A percentile compares a stretch with the other conserved stretches of the same genome.
Conservation (phyloP, 2,797 vertebrate genomes). For the Peromyscus aztecus region DNA sequence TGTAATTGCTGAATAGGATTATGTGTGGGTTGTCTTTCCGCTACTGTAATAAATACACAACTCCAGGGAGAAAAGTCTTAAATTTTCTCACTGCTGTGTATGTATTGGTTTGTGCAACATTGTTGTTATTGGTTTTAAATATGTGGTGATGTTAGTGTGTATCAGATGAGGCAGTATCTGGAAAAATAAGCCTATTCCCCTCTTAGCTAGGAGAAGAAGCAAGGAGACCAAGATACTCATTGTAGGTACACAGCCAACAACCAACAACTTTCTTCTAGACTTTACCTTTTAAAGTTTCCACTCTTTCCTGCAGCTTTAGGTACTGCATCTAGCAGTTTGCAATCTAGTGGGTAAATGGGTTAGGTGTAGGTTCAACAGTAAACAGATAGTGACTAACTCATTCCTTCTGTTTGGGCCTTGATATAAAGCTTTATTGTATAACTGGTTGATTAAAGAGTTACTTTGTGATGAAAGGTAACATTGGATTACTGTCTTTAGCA, state of each 20-base stretch:
- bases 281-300: background rate
- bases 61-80: too few species aligned
- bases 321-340: background rate
- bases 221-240: background rate
- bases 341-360: background rate
- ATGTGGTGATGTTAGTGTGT: background rate
- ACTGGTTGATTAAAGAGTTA: background rate
- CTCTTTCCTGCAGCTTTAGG: background rate
- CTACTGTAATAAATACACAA: background rate
- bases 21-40: background rate
- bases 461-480: background rate
- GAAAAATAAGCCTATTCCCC: background rate
- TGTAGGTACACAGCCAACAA: background rate
- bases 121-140: background rate
- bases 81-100: background rate
- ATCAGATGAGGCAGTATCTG: background rate
- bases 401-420: background rate
- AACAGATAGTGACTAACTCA: background rate
- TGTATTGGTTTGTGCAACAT: background rate
- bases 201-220: background rate
- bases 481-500: background rate
- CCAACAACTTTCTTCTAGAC: background rate
- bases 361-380: background rate
- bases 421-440: background rate
- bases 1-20: background rate